Conservation (phyloP, 2,888 invertebrate species). For the Napeogenes inachia region DNA sequence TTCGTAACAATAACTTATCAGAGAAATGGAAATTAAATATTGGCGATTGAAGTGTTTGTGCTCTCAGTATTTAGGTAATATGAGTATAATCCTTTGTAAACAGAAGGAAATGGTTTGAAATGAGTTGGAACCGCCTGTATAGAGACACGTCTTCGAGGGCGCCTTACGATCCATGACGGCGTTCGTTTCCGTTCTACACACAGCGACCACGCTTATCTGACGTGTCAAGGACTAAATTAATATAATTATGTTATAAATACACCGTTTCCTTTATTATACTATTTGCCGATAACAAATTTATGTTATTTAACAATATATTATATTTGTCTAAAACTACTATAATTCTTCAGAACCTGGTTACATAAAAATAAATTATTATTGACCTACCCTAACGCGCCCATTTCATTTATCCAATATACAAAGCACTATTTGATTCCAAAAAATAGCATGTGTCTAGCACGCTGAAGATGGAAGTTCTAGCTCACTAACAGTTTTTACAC, state of each 20-base stretch:
- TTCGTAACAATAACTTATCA: too few species aligned
- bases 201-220: slow-evolving; percentile 18
- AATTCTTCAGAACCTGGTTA: too few species aligned
- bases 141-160: slow-evolving; percentile 56
- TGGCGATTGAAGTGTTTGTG: slow-evolving; percentile 1
- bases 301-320: too few species aligned
- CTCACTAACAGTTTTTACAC: too few species aligned
- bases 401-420: too few species aligned
- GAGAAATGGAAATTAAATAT: too few species aligned
- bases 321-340: background rate
- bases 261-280: background rate
- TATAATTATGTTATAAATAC: background rate
- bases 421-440: too few species aligned
- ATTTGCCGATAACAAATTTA: background rate
- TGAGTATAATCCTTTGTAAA: slow-evolving; percentile 22
- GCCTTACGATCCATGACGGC: slow-evolving; percentile 64
- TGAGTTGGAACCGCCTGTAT: slow-evolving; percentile 56
- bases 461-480: too few species aligned
- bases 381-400: too few species aligned
- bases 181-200: slow-evolving; percentile 53
- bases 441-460: too few species aligned
- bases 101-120: slow-evolving; percentile 50
- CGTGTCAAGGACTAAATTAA: slow-evolving; percentile 12
- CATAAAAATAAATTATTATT: too few species aligned
- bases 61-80: slow-evolving; percentile 25